These are phyloP conservation scores for Bovichtus diacanthus DNA, from an alignment of 2,797 vertebrate genomes.

Conservation along the genomic window DNA sequence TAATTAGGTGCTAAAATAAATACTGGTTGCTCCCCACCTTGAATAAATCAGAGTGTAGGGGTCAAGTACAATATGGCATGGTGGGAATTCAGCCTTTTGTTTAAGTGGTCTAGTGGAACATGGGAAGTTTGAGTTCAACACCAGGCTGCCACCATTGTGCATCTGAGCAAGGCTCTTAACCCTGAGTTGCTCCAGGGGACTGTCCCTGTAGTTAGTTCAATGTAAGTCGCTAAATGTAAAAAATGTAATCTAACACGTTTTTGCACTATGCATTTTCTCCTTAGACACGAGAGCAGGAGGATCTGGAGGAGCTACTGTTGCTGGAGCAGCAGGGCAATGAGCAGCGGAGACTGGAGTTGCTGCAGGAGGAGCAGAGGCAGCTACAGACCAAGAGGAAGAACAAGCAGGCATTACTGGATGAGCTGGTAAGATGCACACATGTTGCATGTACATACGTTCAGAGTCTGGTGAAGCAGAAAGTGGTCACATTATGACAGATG, in stretches of 20 bases:
- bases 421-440: conserved; percentile 88
- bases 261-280: conserved; percentile 1
- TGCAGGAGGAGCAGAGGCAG: conserved; percentile 95
- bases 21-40: neutral
- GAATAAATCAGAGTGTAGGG: neutral
- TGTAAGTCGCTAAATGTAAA: too few relatives aligned
- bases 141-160: too few relatives aligned
- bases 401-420: conserved; percentile 95
- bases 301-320: conserved; percentile 94
- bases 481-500: conserved; percentile 35
- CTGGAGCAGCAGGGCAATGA: conserved; percentile 91
- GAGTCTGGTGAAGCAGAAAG: conserved; percentile 21
- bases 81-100: neutral
- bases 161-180: too few relatives aligned
- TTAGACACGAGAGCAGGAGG: conserved; percentile 95
- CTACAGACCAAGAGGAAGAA: conserved; percentile 94
- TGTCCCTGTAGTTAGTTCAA: too few relatives aligned
- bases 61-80: neutral
- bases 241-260: too few relatives aligned
- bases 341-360: conserved; percentile 88
- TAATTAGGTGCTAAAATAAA: neutral
- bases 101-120: too few relatives aligned
- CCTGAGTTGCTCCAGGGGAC: too few relatives aligned
- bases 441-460: conserved; percentile 17
- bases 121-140: too few relatives aligned